Conservation (phyloP, 2,113 vertebrate species). For the Desmodus rotundus region DNA sequence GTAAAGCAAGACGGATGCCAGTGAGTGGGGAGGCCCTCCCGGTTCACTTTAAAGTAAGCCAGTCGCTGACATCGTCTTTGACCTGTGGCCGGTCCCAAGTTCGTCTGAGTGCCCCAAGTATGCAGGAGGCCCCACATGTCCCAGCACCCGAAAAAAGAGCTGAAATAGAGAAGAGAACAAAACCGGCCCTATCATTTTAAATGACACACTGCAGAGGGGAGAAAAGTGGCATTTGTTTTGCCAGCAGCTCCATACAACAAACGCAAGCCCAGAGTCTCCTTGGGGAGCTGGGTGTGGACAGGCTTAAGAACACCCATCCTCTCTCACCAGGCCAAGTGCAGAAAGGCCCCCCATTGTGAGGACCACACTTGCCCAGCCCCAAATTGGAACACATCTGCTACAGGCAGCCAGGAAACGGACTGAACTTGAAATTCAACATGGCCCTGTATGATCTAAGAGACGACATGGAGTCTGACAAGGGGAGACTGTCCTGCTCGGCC, state of each 20-base stretch:
- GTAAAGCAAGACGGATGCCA: neutral
- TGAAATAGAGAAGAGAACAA: neutral
- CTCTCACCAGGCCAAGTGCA: neutral
- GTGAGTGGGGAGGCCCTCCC: no score
- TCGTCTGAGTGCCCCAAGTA: fast-evolving
- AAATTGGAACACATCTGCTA: neutral
- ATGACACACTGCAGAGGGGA: neutral
- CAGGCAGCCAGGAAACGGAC: neutral
- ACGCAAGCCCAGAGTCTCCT: neutral
- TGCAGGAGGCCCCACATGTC: fast-evolving
- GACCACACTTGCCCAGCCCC: neutral
- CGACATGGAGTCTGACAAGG: neutral
- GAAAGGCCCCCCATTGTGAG: no score
- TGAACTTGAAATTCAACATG: neutral
- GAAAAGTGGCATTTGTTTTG: neutral
- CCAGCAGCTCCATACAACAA: neutral
- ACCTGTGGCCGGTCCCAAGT: neutral
- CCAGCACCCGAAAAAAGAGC: neutral
- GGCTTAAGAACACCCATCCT: neutral
- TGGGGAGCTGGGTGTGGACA: neutral
- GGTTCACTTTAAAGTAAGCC: neutral
- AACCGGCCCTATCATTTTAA: neutral
- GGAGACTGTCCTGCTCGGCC: neutral
- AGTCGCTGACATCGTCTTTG: neutral
- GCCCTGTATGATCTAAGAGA: neutral